These are phyloP conservation scores for Pachypeltis micranthus DNA, from an alignment of 1,140 invertebrate genomes.

Conservation along the genomic window DNA sequence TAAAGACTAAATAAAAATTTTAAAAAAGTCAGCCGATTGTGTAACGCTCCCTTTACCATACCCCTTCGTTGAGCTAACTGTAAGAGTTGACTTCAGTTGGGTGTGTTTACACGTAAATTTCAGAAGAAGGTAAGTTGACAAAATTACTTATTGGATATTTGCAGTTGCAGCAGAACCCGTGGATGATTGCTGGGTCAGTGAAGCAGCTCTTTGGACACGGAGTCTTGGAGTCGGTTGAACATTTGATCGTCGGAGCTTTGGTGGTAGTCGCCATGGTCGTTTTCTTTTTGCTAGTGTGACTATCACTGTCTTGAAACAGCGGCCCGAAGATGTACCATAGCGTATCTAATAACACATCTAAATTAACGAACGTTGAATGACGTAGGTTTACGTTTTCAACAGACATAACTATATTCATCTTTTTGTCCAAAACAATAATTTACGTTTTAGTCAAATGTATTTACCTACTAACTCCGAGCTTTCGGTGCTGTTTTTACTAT, in stretches of 20 bases:
- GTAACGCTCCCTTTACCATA: too few relatives aligned
- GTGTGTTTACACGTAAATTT: too few relatives aligned
- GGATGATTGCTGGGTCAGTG: conserved; percentile 46
- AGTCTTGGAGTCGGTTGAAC: neutral
- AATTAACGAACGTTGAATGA: too few relatives aligned
- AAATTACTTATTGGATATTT: conserved; percentile 41
- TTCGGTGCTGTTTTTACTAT: neutral
- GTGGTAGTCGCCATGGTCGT: neutral
- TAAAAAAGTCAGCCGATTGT: too few relatives aligned
- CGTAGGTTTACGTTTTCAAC: too few relatives aligned
- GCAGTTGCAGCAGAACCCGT: conserved; percentile 49
- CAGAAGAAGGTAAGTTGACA: too few relatives aligned
- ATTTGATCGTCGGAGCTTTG: neutral
- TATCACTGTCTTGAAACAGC: neutral
- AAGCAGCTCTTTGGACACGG: conserved; percentile 42
- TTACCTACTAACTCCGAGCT: neutral
- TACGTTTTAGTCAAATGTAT: too few relatives aligned
- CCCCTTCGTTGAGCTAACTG: too few relatives aligned
- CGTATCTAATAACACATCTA: neutral
- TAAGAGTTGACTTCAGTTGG: too few relatives aligned
- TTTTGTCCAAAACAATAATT: too few relatives aligned
- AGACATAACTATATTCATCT: too few relatives aligned
- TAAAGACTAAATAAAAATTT: too few relatives aligned
- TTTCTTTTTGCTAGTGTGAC: neutral
- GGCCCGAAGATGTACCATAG: neutral